phyloP scores from a whole-genome alignment of 2,113 vertebrate species.

The Choloepus hoffmanni region DNA sequence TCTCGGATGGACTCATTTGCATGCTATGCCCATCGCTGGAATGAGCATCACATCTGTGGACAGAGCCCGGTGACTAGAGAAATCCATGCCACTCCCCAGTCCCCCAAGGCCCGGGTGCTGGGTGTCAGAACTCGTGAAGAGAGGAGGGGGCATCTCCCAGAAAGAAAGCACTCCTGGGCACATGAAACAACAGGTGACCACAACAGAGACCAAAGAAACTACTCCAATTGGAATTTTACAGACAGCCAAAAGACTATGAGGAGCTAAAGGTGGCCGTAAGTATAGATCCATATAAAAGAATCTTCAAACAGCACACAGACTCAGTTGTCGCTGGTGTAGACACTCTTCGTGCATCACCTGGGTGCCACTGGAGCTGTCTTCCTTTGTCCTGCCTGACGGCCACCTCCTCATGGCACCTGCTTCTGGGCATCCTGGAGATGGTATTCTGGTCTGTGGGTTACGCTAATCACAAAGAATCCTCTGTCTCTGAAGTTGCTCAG shows the following conservation, averaged over 20 bases:
- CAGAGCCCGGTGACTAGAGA: neutral
- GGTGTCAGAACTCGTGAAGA: neutral
- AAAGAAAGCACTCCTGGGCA: no score
- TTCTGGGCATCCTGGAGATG: rapidly evolving
- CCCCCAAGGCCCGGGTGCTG: no score
- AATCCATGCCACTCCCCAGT: rapidly evolving
- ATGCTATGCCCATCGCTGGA: neutral
- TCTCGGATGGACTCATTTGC: no score
- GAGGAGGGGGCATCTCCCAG: neutral
- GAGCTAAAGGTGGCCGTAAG: neutral
- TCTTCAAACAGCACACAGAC: rapidly evolving
- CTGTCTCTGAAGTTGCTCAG: rapidly evolving
- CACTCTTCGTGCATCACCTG: rapidly evolving
- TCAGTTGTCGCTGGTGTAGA: rapidly evolving
- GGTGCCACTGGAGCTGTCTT: rapidly evolving
- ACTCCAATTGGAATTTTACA: neutral
- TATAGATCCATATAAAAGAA: neutral
- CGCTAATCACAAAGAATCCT: neutral
- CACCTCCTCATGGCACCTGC: rapidly evolving
- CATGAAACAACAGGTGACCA: neutral
- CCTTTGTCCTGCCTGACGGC: rapidly evolving
- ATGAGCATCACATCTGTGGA: rapidly evolving
- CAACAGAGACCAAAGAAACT: neutral
- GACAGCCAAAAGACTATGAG: no score
- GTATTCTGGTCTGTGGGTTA: no score